A percentile compares a stretch with the other conserved stretches of the same genome.
These are phyloP conservation scores for Pygmarrhopalites habei DNA, from an alignment of 1,140 invertebrate genomes.

Conservation along the genomic window DNA sequence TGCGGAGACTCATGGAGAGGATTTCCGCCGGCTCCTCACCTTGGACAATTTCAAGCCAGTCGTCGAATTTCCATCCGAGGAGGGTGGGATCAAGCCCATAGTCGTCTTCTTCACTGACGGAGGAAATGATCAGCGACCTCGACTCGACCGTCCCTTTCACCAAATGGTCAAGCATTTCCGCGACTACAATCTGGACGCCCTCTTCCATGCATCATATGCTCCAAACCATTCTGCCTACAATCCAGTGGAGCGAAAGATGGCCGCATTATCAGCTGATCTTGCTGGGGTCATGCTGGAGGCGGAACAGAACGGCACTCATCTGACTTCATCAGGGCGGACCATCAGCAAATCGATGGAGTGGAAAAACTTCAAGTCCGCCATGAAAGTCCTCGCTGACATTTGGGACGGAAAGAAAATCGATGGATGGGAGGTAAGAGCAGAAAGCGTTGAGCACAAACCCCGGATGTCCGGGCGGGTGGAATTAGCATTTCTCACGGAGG, in stretches of 20 bases:
- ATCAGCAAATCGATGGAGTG: conserved; percentile 8
- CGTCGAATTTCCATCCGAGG: too few species aligned
- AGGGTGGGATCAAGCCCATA: conserved; percentile 43
- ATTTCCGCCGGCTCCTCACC: conserved; percentile 41
- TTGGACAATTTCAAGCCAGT: too few species aligned
- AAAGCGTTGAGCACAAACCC: too few species aligned
- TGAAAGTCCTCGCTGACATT: conserved; percentile 40
- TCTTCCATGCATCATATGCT: conserved; percentile 45
- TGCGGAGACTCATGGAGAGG: conserved; percentile 42
- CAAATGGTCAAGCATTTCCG: conserved; percentile 25
- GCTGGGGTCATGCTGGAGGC: conserved; percentile 43
- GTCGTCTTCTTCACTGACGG: conserved; percentile 43
- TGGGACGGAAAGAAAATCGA: conserved; percentile 42
- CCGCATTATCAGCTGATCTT: conserved; percentile 43
- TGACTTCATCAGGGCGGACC: conserved; percentile 37
- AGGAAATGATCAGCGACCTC: conserved; percentile 46
- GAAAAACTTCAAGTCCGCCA: conserved; percentile 39
- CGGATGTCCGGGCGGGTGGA: too few species aligned
- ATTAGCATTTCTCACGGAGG: not conserved
- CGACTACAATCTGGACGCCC: conserved; percentile 42
- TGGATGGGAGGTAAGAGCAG: too few species aligned
- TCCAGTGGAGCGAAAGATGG: conserved; percentile 42
- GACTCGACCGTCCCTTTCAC: not conserved
- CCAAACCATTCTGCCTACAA: conserved; percentile 43
- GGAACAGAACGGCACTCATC: conserved; percentile 44